Conservation (phyloP, 2,888 invertebrate species). For the Zeuzera pyrina region DNA sequence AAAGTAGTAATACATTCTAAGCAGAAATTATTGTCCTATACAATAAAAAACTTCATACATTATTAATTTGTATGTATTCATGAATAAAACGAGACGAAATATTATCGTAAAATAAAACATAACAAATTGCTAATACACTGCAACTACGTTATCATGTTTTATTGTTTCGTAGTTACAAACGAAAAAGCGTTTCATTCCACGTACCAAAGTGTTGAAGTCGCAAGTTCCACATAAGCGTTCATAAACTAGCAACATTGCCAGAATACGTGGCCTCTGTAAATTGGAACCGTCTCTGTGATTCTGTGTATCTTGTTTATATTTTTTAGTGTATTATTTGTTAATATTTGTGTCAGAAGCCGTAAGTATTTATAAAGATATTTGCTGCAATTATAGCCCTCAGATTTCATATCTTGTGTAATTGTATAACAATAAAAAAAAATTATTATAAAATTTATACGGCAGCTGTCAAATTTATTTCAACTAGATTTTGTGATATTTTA, state of each 20-base stretch:
- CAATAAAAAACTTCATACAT: no score
- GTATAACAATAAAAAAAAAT: conserved; percentile 21
- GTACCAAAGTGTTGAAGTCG: conserved; percentile 25
- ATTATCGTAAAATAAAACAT: no score
- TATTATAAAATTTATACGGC: conserved; percentile 31
- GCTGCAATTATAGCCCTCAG: no score
- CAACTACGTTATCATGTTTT: no score
- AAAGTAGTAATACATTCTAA: no score
- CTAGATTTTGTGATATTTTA: conserved; percentile 18
- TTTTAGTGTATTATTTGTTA: conserved; percentile 48
- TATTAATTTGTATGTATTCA: no score
- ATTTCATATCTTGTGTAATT: no score
- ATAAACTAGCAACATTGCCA: conserved; percentile 43
- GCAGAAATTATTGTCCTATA: no score
- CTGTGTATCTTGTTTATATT: conserved; percentile 63
- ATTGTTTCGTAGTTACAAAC: no score
- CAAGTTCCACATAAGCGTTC: conserved; percentile 70
- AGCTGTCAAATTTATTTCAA: conserved; percentile 43
- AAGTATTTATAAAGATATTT: conserved; percentile 31
- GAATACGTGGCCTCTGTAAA: conserved; percentile 65
- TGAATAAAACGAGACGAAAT: no score
- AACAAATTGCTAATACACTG: no score
- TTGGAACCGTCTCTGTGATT: conserved; percentile 40
- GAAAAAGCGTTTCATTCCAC: conserved; percentile 12
- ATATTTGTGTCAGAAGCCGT: conserved; percentile 42